Percentiles rank a stretch among this genome's conserved stretches.
These are phyloP conservation scores for Ferrisia virgata DNA, from an alignment of 2,888 invertebrate species.

Conservation along the genomic window DNA sequence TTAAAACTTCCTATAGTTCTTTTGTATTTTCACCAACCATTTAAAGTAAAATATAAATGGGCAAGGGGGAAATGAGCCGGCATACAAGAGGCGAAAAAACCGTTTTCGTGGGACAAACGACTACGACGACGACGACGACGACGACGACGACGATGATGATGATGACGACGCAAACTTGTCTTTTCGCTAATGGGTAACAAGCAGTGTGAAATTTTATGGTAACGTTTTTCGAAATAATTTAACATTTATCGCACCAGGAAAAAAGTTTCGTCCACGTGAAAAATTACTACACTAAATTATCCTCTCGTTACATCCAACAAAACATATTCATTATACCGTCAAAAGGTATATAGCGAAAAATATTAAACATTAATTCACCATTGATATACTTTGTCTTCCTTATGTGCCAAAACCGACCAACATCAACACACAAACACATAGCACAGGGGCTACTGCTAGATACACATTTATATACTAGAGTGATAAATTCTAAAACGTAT, in stretches of 20 bases:
- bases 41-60: background rate
- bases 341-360: background rate
- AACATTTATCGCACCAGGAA: constrained; percentile 25
- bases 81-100: background rate
- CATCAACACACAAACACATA: no score
- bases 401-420: no score
- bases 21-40: constrained; percentile 9
- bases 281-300: background rate
- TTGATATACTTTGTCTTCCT: background rate
- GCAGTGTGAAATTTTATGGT: background rate
- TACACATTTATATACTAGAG: background rate
- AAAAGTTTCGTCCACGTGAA: constrained; percentile 9
- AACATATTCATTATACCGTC: background rate
- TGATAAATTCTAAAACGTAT: background rate
- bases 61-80: background rate
- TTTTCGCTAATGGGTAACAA: constrained; percentile 17
- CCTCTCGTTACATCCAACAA: background rate
- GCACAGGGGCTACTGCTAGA: background rate
- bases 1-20: background rate
- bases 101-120: background rate
- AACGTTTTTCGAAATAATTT: constrained; percentile 11
- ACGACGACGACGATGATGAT: background rate
- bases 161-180: background rate
- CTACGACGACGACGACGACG: background rate
- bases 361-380: background rate